Base-by-base conservation (phyloP, 2,888 invertebrate species). In the Xiphydria camelus region DNA sequence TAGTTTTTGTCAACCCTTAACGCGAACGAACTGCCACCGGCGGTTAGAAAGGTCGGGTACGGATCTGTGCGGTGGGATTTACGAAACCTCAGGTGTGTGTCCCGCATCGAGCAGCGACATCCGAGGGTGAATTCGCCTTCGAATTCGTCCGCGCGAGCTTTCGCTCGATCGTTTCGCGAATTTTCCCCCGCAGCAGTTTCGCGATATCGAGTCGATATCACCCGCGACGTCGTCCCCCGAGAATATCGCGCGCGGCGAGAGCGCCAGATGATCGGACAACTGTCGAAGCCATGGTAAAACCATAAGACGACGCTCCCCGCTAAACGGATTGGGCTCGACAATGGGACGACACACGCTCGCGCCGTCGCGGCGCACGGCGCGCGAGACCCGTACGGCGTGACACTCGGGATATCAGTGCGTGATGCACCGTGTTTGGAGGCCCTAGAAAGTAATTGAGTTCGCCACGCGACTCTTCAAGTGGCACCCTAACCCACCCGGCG, bases 391-490 rank as follows among this genome's bases (percentile, higher is more conserved):
- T 23, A 35, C 23, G 17, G 12, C 9, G 15, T 15, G 31, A 21
- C 12, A 10, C 32, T 29, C 37, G 17, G 25, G 4, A 5, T n/a
- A 25, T 23, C 25, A 35, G 26, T 42, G 26, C 12, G 29, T 29
- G 29, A n/a, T n/a, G 10, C 18, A 10, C 35, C n/a, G 53, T 60
- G 69, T 64, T 65, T 62, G 55, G 58, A 65, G 56, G 56, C 63
- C 59, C 62, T 64, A 64, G 65, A 67, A 65, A 73, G 70, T 74
- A 74, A 73, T 74, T 68, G 74, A 74, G 69, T 73, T 62, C 66
- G 74, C 67, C 74, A 74, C 74, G 74, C 73, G 74, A 74, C 74
- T 71, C 71, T 67, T 73, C 61, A 60, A 73, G 71, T 71, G 68
- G 62, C 62, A 57, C 64, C 64, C 61, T 59, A 56, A 36, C 59